Conservation (phyloP, 2,113 vertebrate species). For the Barnardius zonarius region DNA sequence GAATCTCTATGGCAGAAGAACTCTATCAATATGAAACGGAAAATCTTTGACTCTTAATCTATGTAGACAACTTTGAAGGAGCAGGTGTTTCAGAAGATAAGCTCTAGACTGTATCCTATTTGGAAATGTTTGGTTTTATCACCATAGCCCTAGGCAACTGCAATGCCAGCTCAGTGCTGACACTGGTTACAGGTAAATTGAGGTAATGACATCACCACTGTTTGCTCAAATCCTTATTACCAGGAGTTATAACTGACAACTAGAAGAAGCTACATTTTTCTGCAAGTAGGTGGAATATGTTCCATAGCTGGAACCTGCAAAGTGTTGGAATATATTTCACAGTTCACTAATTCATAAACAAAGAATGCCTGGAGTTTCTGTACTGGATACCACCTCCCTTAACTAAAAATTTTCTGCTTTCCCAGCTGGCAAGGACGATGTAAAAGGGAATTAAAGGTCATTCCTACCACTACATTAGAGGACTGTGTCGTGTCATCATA, state of each 20-base stretch:
- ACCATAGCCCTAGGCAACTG: not conserved
- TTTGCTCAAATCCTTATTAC: not conserved
- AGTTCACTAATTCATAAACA: not conserved
- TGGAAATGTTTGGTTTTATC: not conserved
- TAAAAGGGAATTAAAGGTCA: not conserved
- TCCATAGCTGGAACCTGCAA: not conserved
- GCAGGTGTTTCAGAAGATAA: not conserved
- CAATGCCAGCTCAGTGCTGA: not conserved
- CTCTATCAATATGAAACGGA: not conserved
- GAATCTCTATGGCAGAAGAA: not conserved
- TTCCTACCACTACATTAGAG: not conserved
- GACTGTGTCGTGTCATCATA: not conserved
- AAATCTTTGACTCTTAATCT: not conserved
- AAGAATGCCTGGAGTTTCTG: not conserved
- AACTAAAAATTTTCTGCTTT: not conserved
- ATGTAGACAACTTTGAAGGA: not conserved
- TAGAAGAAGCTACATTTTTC: not conserved
- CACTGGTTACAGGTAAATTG: not conserved
- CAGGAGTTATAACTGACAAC: not conserved
- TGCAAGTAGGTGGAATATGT: not conserved
- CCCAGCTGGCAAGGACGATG: not conserved
- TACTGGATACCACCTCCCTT: not conserved
- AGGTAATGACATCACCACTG: not conserved
- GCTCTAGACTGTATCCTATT: not conserved
- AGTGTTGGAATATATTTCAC: not conserved